Conservation (phyloP, 1,140 invertebrate species). For the Schlechtendalia chinensis region DNA sequence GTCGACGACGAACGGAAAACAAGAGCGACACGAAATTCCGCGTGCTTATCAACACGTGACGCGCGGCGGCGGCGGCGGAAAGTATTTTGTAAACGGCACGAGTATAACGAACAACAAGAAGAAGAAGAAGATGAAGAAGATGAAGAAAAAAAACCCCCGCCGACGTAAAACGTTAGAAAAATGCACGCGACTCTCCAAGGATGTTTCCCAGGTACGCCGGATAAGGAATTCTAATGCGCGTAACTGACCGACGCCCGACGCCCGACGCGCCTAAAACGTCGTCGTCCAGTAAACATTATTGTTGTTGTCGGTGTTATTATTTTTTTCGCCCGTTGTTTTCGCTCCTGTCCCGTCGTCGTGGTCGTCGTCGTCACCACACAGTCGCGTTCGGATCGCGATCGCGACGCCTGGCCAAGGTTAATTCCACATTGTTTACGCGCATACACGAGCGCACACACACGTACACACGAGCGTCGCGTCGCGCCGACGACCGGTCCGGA, state of each 20-base stretch:
- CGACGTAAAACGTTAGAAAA: conserved; percentile 17
- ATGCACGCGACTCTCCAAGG: conserved; percentile 23
- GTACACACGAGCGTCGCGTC: not conserved
- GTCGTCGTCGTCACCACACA: too few species aligned
- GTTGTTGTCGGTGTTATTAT: too few species aligned
- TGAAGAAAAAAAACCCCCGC: not conserved
- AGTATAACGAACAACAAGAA: too few species aligned
- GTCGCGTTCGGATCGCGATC: not conserved
- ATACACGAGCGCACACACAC: too few species aligned
- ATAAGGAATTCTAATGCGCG: conserved; percentile 47
- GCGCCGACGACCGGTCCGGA: not conserved
- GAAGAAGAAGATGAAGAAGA: not conserved
- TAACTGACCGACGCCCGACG: conserved; percentile 31
- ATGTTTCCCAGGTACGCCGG: conserved; percentile 40
- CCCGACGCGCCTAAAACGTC: not conserved
- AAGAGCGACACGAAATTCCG: conserved; percentile 18
- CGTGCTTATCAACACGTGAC: conserved; percentile 44
- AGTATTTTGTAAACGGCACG: not conserved
- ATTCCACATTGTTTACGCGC: conserved; percentile 42
- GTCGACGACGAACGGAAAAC: too few species aligned
- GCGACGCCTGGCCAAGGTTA: conserved; percentile 46
- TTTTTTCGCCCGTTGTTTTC: not conserved
- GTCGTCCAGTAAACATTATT: too few species aligned
- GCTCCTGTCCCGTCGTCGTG: not conserved
- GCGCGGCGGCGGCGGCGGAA: not conserved